Base-by-base conservation (phyloP, 2,797 vertebrate genomes). In the Pelobates cultripes region DNA sequence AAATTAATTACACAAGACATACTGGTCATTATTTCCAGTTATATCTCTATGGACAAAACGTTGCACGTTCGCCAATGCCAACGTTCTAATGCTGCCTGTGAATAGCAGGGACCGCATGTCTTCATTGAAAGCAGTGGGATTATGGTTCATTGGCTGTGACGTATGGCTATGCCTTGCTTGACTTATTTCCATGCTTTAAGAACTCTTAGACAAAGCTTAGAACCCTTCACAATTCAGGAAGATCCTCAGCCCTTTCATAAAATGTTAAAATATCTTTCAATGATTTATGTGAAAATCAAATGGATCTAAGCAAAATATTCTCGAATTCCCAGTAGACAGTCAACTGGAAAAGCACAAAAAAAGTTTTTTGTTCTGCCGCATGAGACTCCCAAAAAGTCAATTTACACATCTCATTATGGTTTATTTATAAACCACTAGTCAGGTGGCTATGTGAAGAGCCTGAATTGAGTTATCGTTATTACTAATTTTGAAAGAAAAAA, bases 171-270 rank as follows among this genome's bases (percentile, higher is more conserved):
- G 71, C 71, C 71, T 74, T 78, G 76, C 71, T 43, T 78, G 71
- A 83, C 81, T 82, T 77, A 68, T 73, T 82, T 82, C 44, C 81
- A 77, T 82, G 75, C 81, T 82, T 73, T 68, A 72, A 76, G 55
- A 81, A 76, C 44, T 64, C 73, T 76, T 76, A 70, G 41, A 67
- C 61, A 73, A 77, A 67, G 74, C 69, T 55, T 73, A 77, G 63
- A 73, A 75, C 75, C 75, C 77, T 55, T 63, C 71, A 72, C 70
- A 83, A 78, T 78, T 63, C 81, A 70, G 64, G 47, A 70, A 78
- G 75, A 83, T 61, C 53, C 53, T 28, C 43, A 45, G 40, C 66
- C 41, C 28, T 79, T 83, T 79, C 43, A 71, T 68, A 57, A 70
- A 75, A 79, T 51, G n/a, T 75, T 41, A 66, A 75, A 74, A 70